phyloP scores from a whole-genome alignment of 2,113 vertebrate genomes.

The Brevimyrus niger region DNA sequence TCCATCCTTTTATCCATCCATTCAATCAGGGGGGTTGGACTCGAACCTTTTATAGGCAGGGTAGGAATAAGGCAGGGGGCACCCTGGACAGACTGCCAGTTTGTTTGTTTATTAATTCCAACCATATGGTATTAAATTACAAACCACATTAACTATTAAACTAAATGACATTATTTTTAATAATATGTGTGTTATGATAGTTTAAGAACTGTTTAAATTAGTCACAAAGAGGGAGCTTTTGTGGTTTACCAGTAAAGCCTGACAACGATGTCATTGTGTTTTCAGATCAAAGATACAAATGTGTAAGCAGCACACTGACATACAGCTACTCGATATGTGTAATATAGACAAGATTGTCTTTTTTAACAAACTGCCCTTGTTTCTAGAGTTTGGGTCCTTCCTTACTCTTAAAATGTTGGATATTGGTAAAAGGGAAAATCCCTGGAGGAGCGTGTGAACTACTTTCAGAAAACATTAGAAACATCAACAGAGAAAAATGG shows the following conservation, averaged over 20 bases:
- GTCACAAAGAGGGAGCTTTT: background rate
- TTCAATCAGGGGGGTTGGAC: background rate
- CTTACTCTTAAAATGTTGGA: background rate
- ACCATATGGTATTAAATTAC: background rate
- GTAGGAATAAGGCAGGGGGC: background rate
- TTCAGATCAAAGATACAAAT: background rate
- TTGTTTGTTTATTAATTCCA: background rate
- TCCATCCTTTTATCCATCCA: background rate
- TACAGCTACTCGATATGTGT: background rate
- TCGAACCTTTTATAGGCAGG: background rate
- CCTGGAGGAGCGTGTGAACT: conserved; percentile 31
- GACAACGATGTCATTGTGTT: background rate
- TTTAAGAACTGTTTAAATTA: background rate
- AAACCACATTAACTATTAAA: background rate
- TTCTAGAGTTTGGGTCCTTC: background rate
- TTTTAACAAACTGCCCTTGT: background rate
- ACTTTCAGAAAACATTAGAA: conserved; percentile 32
- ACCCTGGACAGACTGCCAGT: background rate
- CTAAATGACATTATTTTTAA: background rate
- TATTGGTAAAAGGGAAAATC: conserved; percentile 23
- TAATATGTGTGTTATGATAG: background rate
- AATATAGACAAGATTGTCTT: background rate
- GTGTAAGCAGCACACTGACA: conserved; percentile 18
- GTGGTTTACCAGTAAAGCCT: background rate
- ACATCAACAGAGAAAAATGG: conserved; percentile 25